A percentile compares a stretch with the other conserved stretches of the same genome.
These are phyloP conservation scores for Tenthredo distinguenda DNA, from an alignment of 2,888 invertebrate species.

Conservation along the genomic window DNA sequence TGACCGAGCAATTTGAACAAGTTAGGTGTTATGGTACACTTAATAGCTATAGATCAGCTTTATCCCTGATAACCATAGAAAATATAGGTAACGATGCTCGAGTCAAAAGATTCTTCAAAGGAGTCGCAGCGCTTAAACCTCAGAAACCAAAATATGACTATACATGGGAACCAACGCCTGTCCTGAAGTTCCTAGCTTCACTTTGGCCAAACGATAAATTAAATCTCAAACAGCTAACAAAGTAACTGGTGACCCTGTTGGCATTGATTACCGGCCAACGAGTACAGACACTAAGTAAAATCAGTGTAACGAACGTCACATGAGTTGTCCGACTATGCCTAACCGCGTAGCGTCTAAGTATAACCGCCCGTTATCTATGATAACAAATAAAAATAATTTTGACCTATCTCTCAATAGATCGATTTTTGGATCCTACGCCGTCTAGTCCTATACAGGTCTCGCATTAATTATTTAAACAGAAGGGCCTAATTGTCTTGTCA, in stretches of 20 bases:
- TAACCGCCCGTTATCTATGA: too few relatives aligned
- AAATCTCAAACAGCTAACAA: conserved; percentile 57
- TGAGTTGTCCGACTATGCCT: too few relatives aligned
- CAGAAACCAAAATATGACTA: neutral
- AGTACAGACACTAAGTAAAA: conserved; percentile 51
- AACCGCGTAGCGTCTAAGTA: too few relatives aligned
- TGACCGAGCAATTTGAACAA: neutral
- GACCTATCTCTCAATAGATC: too few relatives aligned
- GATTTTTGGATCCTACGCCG: too few relatives aligned
- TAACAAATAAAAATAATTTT: too few relatives aligned
- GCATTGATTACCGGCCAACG: conserved; percentile 57
- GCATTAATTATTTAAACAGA: too few relatives aligned
- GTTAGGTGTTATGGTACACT: neutral
- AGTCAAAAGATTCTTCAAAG: conserved; percentile 58
- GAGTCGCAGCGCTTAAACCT: conserved; percentile 48
- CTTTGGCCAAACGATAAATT: conserved; percentile 29
- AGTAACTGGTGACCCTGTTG: conserved; percentile 61
- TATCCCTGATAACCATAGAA: neutral
- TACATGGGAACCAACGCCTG: conserved; percentile 65
- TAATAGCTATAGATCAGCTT: neutral
- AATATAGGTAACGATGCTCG: conserved; percentile 50
- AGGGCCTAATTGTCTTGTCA: too few relatives aligned
- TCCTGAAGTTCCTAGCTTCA: neutral
- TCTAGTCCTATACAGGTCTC: too few relatives aligned
- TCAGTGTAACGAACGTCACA: too few relatives aligned